Base-by-base conservation (phyloP, 2,888 invertebrate species). In the Pristionchus mayeri region DNA sequence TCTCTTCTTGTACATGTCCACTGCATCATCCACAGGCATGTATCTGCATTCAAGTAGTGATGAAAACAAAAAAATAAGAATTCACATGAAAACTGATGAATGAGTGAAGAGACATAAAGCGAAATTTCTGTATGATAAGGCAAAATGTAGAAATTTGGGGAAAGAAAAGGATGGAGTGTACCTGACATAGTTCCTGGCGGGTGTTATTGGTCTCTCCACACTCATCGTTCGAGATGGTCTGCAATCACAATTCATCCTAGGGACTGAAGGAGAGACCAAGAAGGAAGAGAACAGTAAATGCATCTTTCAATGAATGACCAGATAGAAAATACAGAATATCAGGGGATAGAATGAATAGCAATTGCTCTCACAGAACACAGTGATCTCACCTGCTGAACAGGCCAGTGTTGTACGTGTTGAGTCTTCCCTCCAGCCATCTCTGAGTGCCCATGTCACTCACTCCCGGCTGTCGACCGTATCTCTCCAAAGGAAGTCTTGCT, bases 1-100 rank as follows among this genome's bases (percentile, higher is more conserved):
- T 81, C 90, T 85, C 85, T 92, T 92, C 86, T 92, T 93, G 88
- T 90, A 93, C 91, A 92, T 89, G 84, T 91, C 90, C 52, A 93
- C 88, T 18, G 92, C 92, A 83, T 92, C 92, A 60, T 92, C 92
- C 44, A 91, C 89, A 30, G 90, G 90, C 92, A 93, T 92, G 86
- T 92, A 92, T 85, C 91, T 90, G 44, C 34, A 78, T n/a, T 11
- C 3, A 76, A 4, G 27, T 84, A 37, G 71, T 60, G 7, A 4
- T 37, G 6, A 0, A 2, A 7, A n/a, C 3, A 52, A 57, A 30
- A 57, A 21, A 81, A 24, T 21, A 67, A 57, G 13, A 57, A 24
- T 27, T 24, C 11, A 3, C 3, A 18, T 7, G 3, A 57, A 3
- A 21, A 3, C 76, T 48, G 13, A 2, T 76, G 24, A n/a, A n/a